Evolutionary conservation across 2,113 vertebrate species (phyloP), one percentile per base, ranked within the genome.

Genomic region (Okapia johnstoni): DNA sequence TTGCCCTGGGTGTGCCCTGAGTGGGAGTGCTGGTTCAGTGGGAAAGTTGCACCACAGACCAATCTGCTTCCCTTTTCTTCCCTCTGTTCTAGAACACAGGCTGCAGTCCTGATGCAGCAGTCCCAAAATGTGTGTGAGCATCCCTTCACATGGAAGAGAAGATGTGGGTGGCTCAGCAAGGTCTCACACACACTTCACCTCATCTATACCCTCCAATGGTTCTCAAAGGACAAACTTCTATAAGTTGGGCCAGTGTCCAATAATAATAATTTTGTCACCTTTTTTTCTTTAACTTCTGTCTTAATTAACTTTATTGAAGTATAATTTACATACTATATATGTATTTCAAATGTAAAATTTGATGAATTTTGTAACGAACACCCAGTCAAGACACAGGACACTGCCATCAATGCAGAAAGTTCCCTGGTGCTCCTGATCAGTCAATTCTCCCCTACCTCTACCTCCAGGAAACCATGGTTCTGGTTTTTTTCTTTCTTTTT

Each of bases 261-360:
- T 15, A 52, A 46, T 15, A 79, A 58, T 21, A 33, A 92, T 86
- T 46, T 61, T 85, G 70, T 61, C 3, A 84, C 25, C 5, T 61
- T 54, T 60, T 80, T 26, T 6, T 7, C 40, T 89, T 90, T 50
- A 43, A 88, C 70, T 80, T 96, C 23, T 61, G 4, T 43, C 63
- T 85, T 52, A 88, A 85, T 81, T 88, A 88, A 93, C 48, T 92
- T 89, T 81, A 57, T 5, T 33, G 25, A 93, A 3, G 10, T 61
- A 14, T 92, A 76, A 50, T 70, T 90, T 58, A 7, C 5, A 66
- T 21, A 30, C 33, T 60, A 3, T 26, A 17, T 43, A 28, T 28
- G 15, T n/a, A 25, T 52, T 93, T 60, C 79, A 80, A 80, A 48
- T 16, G 7, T 79, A 52, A 26, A 85, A n/a, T 19, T n/a, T 66